Base-by-base conservation (phyloP, 2,888 invertebrate genomes). In the Folsomia candida region DNA sequence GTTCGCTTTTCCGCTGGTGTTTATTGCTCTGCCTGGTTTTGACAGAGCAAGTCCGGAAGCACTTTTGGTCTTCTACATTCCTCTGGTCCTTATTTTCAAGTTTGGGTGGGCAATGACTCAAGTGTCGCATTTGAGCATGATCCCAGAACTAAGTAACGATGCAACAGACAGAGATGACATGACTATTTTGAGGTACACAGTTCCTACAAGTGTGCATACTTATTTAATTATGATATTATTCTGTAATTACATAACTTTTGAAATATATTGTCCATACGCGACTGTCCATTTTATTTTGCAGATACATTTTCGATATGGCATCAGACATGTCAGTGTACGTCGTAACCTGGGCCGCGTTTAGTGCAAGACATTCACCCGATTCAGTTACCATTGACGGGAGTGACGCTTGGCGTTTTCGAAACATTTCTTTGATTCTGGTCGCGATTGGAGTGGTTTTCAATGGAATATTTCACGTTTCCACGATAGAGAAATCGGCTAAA, bases 61-160 rank as follows among this genome's bases (percentile, higher is more conserved):
- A 2, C 81, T 83, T 76, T 83, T 86, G 63, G 75, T 84, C 2
- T 77, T 72, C 29, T 75, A 74, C 27, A 68, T 75, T 18, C 75
- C 72, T 2, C 83, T 86, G 74, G 84, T 87, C 18, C 81, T 85
- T 76, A 82, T 86, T 75, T 85, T 84, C 75, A 86, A 87, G 80
- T 83, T 86, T 75, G 87, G 86, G 14, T 87, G 87, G 86, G 87
- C 87, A 0, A 80, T 84, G 4, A 84, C 84, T 2, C 87, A 87
- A 81, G 86, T 87, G 27, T 84, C 86, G 24, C 87, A 87, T 80
- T 81, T 87, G 51, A 83, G 86, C 2, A 82, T 87, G 62, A 86
- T 87, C 66, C 86, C 86, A 0, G 83, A 83, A 72, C 81, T 85
- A 24, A 83, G 84, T 6, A 75, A 81, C 2, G 78, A 82, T 72